phyloP scores from a whole-genome alignment of 1,140 invertebrate genomes.

The Schmidtea mediterranea region DNA sequence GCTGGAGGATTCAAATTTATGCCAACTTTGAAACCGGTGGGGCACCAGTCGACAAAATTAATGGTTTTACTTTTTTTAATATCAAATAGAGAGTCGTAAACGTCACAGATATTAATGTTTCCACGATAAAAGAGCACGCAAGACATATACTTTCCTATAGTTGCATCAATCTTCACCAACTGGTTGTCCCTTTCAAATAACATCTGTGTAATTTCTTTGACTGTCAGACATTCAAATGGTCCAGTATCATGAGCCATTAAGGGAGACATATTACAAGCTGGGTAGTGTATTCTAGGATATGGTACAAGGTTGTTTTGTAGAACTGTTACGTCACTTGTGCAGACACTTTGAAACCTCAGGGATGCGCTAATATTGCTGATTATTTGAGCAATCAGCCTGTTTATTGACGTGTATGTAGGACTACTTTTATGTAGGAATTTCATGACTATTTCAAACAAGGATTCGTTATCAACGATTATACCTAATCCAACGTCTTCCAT shows the following conservation, averaged over 20 bases:
- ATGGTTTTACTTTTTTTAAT: conserved; percentile 39
- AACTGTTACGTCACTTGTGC: conserved; percentile 30
- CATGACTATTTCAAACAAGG: conserved; percentile 16
- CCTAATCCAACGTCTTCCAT: conserved; percentile 22
- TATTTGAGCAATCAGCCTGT: conserved; percentile 33
- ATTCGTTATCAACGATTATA: conserved; percentile 32
- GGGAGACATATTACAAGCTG: neutral
- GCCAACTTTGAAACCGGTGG: conserved; percentile 42
- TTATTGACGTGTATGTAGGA: conserved; percentile 27
- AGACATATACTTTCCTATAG: conserved; percentile 21
- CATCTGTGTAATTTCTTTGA: conserved; percentile 26
- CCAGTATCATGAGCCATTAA: neutral
- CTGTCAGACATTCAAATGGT: neutral
- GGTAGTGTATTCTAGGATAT: conserved; percentile 25
- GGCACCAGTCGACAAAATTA: conserved; percentile 52
- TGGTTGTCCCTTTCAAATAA: conserved; percentile 37
- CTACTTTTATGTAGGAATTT: conserved; percentile 12
- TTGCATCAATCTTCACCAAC: conserved; percentile 40
- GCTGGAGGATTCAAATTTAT: conserved; percentile 17
- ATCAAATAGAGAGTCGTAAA: conserved; percentile 47
- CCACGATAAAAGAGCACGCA: conserved; percentile 24
- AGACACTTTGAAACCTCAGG: neutral
- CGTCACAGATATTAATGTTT: conserved; percentile 37
- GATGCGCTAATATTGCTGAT: neutral
- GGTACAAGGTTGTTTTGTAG: conserved; percentile 30